Evolutionary conservation across 2,113 vertebrate genomes (phyloP).

Genomic region (Hucho hucho): DNA sequence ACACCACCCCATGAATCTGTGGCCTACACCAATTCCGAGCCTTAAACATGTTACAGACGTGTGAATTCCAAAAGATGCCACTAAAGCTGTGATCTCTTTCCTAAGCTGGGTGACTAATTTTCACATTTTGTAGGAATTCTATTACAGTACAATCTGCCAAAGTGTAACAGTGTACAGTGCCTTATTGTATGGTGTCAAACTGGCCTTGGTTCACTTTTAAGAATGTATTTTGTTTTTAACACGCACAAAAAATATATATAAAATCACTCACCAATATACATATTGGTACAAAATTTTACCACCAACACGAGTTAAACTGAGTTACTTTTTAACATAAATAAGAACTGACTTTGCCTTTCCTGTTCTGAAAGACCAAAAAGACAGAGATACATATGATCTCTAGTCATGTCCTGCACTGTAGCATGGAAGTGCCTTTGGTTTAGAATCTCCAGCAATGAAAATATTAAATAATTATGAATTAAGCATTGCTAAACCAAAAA

Average conservation of each 20-base stretch:
- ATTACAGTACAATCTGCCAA: slow-evolving; percentile 90
- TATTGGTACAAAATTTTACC: slow-evolving; percentile 38
- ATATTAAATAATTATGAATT: slow-evolving; percentile 76
- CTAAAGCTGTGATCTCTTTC: slow-evolving; percentile 92
- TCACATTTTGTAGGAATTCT: slow-evolving; percentile 83
- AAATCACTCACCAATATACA: slow-evolving; percentile 22
- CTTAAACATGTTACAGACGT: slow-evolving; percentile 83
- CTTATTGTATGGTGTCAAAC: slow-evolving; percentile 82
- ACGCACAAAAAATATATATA: slow-evolving; percentile 22
- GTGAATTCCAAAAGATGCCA: slow-evolving; percentile 87
- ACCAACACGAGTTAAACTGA: slow-evolving; percentile 25
- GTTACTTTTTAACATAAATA: slow-evolving; percentile 31
- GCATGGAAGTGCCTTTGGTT: slow-evolving; percentile 98
- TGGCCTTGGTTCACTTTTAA: slow-evolving; percentile 26
- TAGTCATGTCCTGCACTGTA: slow-evolving; percentile 87
- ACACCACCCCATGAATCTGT: slow-evolving; percentile 58
- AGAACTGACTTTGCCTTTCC: slow-evolving; percentile 84
- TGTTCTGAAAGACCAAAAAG: slow-evolving; percentile 84
- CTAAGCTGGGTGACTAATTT: slow-evolving; percentile 86
- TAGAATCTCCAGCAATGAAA: slow-evolving; percentile 91
- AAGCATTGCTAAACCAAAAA: slow-evolving; percentile 88
- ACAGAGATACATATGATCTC: slow-evolving; percentile 71
- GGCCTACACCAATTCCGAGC: slow-evolving; percentile 78
- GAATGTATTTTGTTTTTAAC: slow-evolving; percentile 36
- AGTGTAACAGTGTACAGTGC: slow-evolving; percentile 96